Evolutionary conservation across 2,888 invertebrate genomes (phyloP).

Genomic region (Pandemis corylana): DNA sequence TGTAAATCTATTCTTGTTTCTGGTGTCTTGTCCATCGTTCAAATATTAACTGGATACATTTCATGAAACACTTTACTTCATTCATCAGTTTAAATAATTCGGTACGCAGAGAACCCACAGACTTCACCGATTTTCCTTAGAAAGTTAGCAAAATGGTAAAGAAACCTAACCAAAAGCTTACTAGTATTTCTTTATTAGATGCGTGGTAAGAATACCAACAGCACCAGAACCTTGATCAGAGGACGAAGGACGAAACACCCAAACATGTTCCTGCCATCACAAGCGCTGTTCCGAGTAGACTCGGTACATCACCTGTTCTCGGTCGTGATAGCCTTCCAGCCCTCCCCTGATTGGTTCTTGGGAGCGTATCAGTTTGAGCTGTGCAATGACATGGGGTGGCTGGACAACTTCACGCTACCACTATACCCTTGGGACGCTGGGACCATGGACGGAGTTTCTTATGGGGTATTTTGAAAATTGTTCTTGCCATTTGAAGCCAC

Average conservation of each 20-base stretch:
- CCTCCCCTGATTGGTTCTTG: slow-evolving; percentile 80
- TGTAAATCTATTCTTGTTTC: no score
- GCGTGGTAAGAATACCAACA: slow-evolving; percentile 49
- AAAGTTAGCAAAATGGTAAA: no score
- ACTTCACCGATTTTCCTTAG: no score
- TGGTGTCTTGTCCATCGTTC: no score
- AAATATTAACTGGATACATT: no score
- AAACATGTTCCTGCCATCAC: slow-evolving; percentile 71
- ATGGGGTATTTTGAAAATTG: slow-evolving; percentile 60
- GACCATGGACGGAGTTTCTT: slow-evolving; percentile 72
- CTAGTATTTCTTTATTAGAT: slow-evolving; percentile 57
- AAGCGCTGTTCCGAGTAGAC: slow-evolving; percentile 74
- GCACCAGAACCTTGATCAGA: slow-evolving; percentile 73
- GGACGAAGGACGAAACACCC: slow-evolving; percentile 75
- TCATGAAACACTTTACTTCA: no score
- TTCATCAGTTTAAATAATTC: no score
- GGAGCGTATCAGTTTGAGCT: slow-evolving; percentile 74
- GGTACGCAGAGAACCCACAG: no score
- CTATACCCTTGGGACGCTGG: slow-evolving; percentile 79
- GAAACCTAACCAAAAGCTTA: neutral
- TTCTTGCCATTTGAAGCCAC: no score
- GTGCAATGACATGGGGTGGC: slow-evolving; percentile 67
- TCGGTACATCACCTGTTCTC: slow-evolving; percentile 75
- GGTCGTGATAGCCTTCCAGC: slow-evolving; percentile 70
- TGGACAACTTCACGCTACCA: slow-evolving; percentile 59